Conservation (phyloP, 2,888 invertebrate genomes). For the Pocota personata region DNA sequence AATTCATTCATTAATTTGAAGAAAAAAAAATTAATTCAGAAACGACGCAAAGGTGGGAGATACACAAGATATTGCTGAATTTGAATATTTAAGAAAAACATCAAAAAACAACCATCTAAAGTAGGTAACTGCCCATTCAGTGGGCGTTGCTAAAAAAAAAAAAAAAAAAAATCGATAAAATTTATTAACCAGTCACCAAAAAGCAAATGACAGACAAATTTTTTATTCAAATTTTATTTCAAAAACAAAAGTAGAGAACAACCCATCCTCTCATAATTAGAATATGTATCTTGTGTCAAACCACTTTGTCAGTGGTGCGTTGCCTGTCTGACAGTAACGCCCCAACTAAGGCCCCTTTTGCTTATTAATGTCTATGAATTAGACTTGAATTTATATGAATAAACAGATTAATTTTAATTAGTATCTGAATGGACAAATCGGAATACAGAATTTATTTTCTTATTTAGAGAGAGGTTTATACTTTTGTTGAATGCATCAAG, state of each 20-base stretch:
- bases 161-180: not conserved
- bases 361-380: slow-evolving; percentile 12
- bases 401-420: slow-evolving; percentile 33
- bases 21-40: slow-evolving; percentile 53
- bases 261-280: not conserved
- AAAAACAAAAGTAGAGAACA: not conserved
- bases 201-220: not conserved
- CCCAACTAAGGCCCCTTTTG: not conserved
- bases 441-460: not conserved
- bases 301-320: slow-evolving; percentile 6
- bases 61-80: not conserved
- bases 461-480: not conserved
- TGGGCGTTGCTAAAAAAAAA: slow-evolving; percentile 25
- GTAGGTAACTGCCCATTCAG: slow-evolving; percentile 30
- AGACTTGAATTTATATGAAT: slow-evolving; percentile 22
- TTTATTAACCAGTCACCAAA: slow-evolving; percentile 4
- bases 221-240: not conserved
- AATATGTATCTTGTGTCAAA: slow-evolving; percentile 1
- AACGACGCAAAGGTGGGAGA: not conserved
- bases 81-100: not conserved
- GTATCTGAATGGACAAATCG: not conserved
- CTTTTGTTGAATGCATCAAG: not conserved
- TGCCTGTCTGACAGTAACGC: not conserved
- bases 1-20: slow-evolving; percentile 59
- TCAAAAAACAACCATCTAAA: not conserved